Evolutionary conservation across 2,888 invertebrate species (phyloP), one percentile per base, ranked within the genome.

Genomic region (Tridacna gigas): DNA sequence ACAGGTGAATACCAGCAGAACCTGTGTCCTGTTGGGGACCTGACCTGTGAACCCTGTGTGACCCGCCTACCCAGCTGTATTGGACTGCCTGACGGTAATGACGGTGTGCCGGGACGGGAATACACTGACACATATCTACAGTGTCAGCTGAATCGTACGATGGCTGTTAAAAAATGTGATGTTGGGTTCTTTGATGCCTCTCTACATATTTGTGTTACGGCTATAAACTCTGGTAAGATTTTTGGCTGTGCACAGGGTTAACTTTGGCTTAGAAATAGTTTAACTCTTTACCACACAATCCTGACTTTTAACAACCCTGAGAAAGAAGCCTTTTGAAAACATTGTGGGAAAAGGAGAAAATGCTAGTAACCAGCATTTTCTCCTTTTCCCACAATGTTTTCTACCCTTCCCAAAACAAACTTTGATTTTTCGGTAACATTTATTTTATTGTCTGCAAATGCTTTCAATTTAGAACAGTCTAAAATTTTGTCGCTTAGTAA

Each of bases 21-120:
- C 71, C 51, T 73, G 37, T 86, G 86, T 74, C 28, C 60, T 25
- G 45, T 28, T 18, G 71, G 66, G 12, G 74, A 74, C 51, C 18
- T 74, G 0, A n/a, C 73, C 1, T 89, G 89, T 80, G 75, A 63
- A 11, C 85, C 89, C 15, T 89, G 89, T 61, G 69, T 79, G 11
- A 79, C 81, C 0, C 73, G 89, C 48, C 69, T 88, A 4, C 90
- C 89, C 0, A 89, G 90, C 73, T 90, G 90, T 83, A 83, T 88
- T 22, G 89, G 89, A 3, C 65, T 88, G 18, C 80, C 84, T 13
- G 84, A 90, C 71, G 89, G 90, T 3, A 22, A 79, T 45, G 74
- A 86, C 65, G 77, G 65, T 11, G 74, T 88, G 25, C 80, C 80
- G 0, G 86, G 86, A 18, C 77, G 75, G 25, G 79, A 81, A n/a